phyloP scores from a whole-genome alignment of 2,797 vertebrate genomes.

The Trachurus trachurus region DNA sequence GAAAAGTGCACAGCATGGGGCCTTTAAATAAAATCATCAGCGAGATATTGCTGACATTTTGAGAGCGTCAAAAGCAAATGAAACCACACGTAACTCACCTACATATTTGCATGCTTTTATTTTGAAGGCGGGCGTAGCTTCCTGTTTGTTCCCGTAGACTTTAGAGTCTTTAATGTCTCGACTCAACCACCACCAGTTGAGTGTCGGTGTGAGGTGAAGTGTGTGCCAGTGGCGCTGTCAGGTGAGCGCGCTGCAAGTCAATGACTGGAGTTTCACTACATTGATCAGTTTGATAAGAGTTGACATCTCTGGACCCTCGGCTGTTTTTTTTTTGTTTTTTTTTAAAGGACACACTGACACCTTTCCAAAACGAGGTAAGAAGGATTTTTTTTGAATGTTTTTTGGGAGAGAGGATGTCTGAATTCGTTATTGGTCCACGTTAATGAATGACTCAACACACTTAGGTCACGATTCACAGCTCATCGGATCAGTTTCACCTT shows the following conservation, averaged over 20 bases:
- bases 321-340: neutral
- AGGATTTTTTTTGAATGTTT: neutral
- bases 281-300: neutral
- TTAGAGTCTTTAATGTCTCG: accelerated
- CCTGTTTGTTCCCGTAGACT: neutral
- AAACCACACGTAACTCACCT: neutral
- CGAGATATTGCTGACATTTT: no score
- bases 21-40: no score
- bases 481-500: neutral
- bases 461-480: neutral
- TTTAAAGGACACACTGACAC: no score
- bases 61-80: neutral
- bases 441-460: slow-evolving; percentile 19
- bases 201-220: neutral
- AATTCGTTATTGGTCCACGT: neutral
- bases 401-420: neutral
- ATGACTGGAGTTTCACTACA: neutral
- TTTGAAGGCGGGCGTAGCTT: slow-evolving; percentile 33
- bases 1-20: no score
- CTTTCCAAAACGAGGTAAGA: slow-evolving; percentile 47
- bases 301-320: neutral
- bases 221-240: slow-evolving; percentile 33
- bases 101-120: slow-evolving; percentile 45
- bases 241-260: slow-evolving; percentile 34
- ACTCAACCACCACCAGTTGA: neutral